A percentile compares a stretch with the other conserved stretches of the same genome.
Evolutionary conservation across 2,113 vertebrate genomes (phyloP).

Genomic region (Lipophrys pholis): DNA sequence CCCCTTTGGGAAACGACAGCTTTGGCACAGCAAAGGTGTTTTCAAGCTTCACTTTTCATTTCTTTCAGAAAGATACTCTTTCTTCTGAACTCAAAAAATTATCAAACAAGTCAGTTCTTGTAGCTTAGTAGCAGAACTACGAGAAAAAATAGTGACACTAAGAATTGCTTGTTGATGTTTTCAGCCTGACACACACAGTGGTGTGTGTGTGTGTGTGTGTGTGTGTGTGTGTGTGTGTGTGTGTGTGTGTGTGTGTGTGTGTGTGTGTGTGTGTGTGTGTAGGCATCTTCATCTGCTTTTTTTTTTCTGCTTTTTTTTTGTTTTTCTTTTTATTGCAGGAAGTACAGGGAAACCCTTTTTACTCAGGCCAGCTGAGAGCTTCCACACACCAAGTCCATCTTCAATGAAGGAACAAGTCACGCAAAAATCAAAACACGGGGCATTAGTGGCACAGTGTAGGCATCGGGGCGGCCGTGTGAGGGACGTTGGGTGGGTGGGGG

Average conservation of each 20-base stretch:
- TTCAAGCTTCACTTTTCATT: conserved; percentile 43
- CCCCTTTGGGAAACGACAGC: conserved; percentile 30
- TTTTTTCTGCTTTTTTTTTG: neutral
- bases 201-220: conserved; percentile 12
- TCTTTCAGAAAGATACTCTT: conserved; percentile 40
- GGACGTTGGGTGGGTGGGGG: neutral
- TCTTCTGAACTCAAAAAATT: conserved; percentile 58
- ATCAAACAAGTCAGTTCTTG: conserved; percentile 60
- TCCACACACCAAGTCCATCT: conserved; percentile 57
- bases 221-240: conserved; percentile 8
- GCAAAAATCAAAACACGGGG: conserved; percentile 74
- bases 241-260: too few relatives aligned
- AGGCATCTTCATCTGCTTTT: conserved; percentile 44
- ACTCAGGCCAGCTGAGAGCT: conserved; percentile 58
- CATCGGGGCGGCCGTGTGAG: conserved; percentile 35
- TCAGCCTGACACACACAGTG: conserved; percentile 2
- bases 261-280: conserved; percentile 20
- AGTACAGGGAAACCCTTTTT: conserved; percentile 80
- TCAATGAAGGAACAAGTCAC: conserved; percentile 75
- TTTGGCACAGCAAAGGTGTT: conserved; percentile 47
- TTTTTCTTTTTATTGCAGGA: conserved; percentile 50
- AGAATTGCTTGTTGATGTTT: conserved; percentile 41
- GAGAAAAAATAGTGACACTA: neutral
- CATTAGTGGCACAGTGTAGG: conserved; percentile 53
- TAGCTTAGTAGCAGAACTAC: conserved; percentile 39